These are phyloP conservation scores for Orthosia gothica DNA, from an alignment of 2,888 invertebrate genomes.

Conservation along the genomic window DNA sequence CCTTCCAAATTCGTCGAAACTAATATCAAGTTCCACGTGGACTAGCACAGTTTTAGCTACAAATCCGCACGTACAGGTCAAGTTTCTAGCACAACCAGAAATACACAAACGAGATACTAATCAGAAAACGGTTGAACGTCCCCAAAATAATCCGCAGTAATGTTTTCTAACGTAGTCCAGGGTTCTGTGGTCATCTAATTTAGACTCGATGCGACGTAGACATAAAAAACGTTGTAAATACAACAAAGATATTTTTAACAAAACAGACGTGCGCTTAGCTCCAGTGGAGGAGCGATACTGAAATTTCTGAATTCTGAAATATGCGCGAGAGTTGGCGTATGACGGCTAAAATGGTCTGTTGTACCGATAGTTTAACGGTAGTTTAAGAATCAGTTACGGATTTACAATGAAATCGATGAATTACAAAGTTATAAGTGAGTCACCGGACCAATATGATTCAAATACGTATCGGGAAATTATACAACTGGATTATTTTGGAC, in stretches of 20 bases:
- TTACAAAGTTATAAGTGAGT: neutral
- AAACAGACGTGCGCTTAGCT: conserved; percentile 61
- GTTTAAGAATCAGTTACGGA: conserved; percentile 24
- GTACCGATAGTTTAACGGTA: conserved; percentile 46
- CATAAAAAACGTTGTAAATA: conserved; percentile 28
- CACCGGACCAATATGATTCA: neutral
- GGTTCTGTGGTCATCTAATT: conserved; percentile 54
- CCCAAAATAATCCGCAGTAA: conserved; percentile 51
- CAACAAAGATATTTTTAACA: conserved; percentile 12
- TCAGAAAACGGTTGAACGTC: conserved; percentile 28
- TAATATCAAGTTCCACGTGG: conserved; percentile 41
- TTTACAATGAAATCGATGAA: neutral
- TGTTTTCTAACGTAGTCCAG: conserved; percentile 53
- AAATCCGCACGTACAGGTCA: conserved; percentile 49
- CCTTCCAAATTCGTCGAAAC: conserved; percentile 3
- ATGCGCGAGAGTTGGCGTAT: conserved; percentile 72
- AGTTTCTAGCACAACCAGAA: conserved; percentile 57
- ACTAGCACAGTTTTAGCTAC: conserved; percentile 51
- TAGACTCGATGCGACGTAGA: conserved; percentile 48
- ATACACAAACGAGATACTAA: conserved; percentile 53
- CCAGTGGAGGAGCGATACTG: conserved; percentile 73
- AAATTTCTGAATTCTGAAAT: conserved; percentile 73
- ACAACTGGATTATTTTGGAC: neutral
- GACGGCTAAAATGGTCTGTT: conserved; percentile 64
- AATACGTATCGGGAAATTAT: neutral